These are phyloP conservation scores for Aromia moschata DNA, from an alignment of 2,888 invertebrate genomes.

Conservation along the genomic window DNA sequence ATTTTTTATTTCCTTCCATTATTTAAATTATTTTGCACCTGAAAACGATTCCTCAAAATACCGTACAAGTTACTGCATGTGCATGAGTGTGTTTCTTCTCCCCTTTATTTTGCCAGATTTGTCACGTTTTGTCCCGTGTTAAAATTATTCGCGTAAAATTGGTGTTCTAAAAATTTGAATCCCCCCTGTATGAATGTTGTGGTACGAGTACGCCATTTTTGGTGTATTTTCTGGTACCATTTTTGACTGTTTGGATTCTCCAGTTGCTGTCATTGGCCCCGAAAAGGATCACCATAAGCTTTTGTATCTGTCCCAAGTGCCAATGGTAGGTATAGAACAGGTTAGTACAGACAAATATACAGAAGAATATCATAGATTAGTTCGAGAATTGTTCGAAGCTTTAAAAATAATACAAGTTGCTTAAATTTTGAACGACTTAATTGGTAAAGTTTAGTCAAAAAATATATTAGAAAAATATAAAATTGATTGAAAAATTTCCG, in stretches of 20 bases:
- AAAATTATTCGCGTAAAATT: no score
- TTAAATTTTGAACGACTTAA: neutral
- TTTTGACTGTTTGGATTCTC: conserved; percentile 29
- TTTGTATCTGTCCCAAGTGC: conserved; percentile 68
- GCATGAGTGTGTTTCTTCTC: conserved; percentile 40
- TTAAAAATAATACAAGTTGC: neutral
- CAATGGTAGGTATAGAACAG: conserved; percentile 65
- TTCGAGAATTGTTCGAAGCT: neutral
- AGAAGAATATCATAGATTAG: neutral
- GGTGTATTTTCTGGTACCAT: conserved; percentile 25
- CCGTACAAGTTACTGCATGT: conserved; percentile 44
- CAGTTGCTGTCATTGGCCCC: conserved; percentile 67
- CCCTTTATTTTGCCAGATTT: conserved; percentile 17
- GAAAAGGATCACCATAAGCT: conserved; percentile 69
- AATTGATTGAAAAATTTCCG: conserved; percentile 36
- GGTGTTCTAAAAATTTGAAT: no score
- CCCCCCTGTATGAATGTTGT: conserved; percentile 39
- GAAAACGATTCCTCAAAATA: conserved; percentile 34
- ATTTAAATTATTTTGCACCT: conserved; percentile 19
- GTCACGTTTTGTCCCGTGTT: no score
- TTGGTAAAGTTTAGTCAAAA: no score
- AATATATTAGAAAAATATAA: neutral
- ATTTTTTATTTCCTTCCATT: conserved; percentile 6
- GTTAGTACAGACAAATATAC: conserved; percentile 47
- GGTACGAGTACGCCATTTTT: conserved; percentile 27